These are phyloP conservation scores for Perizoma affinitatum DNA, from an alignment of 2,888 invertebrate genomes.

Conservation along the genomic window DNA sequence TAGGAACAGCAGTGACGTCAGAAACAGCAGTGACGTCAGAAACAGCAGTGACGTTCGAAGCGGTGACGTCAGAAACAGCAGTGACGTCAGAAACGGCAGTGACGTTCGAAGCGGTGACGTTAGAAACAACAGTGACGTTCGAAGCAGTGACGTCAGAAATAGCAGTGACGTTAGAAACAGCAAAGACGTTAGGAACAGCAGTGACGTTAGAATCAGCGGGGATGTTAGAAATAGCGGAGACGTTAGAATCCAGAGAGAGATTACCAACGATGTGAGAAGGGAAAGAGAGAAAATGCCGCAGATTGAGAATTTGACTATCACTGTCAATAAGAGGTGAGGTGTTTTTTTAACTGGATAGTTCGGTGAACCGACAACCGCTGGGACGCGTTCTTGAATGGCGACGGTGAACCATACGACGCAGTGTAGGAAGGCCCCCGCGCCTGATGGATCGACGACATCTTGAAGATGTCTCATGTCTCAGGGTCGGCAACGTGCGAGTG, in stretches of 20 bases:
- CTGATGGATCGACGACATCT: too few species aligned
- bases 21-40: constrained; percentile 15
- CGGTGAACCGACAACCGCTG: too few species aligned
- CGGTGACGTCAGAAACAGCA: constrained; percentile 2
- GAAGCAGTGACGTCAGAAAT: too few species aligned
- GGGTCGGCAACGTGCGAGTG: too few species aligned
- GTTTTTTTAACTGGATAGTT: constrained; percentile 6
- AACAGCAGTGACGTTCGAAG: background rate
- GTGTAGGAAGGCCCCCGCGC: too few species aligned
- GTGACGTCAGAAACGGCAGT: constrained; percentile 1
- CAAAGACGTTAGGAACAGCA: background rate
- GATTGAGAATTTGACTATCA: constrained; percentile 71
- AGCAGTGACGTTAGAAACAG: background rate
- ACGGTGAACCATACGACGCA: too few species aligned
- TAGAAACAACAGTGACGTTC: background rate
- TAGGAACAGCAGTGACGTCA: constrained; percentile 9
- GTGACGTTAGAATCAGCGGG: background rate
- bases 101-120: constrained; percentile 1
- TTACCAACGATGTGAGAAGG: constrained; percentile 25
- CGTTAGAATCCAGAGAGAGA: constrained; percentile 13
- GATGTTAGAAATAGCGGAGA: constrained; percentile 2
- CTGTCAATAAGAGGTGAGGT: constrained; percentile 65
- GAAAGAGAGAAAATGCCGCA: constrained; percentile 59
- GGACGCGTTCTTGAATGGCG: too few species aligned
- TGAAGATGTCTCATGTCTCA: too few species aligned